phyloP scores from a whole-genome alignment of 2,113 vertebrate species.

The Heliornis fulica region DNA sequence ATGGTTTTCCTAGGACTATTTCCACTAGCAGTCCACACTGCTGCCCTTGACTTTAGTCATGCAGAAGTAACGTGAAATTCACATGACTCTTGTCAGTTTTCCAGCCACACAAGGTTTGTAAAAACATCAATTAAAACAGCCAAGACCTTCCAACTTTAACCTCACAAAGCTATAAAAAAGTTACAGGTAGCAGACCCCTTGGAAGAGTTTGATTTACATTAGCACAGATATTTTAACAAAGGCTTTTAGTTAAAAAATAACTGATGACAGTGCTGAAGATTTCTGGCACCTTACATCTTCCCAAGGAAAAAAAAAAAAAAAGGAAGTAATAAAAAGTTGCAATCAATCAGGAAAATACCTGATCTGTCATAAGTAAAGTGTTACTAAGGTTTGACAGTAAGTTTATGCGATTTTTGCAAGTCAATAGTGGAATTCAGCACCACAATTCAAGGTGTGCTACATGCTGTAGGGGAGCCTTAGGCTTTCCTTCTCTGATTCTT shows the following conservation, averaged over 20 bases:
- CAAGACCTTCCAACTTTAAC: neutral
- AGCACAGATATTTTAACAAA: neutral
- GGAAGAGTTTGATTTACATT: neutral
- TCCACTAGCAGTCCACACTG: neutral
- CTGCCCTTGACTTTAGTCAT: neutral
- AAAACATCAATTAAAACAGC: conserved; percentile 17
- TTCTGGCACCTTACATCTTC: neutral
- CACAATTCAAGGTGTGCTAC: neutral
- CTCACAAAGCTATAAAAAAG: neutral
- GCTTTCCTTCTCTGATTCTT: neutral
- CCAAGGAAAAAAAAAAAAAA: neutral
- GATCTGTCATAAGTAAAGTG: neutral
- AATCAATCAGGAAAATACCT: neutral
- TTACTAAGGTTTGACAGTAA: neutral
- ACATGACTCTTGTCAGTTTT: neutral
- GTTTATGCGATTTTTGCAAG: neutral
- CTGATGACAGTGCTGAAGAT: neutral
- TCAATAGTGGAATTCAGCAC: neutral
- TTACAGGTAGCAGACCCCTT: neutral
- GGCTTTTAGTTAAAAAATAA: neutral
- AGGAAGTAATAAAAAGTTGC: neutral
- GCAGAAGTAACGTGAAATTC: neutral
- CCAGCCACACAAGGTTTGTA: neutral
- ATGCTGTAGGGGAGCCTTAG: neutral
- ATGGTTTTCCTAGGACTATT: neutral